Percentiles rank a stretch among this genome's conserved stretches.
These are phyloP conservation scores for Vespertilio murinus DNA, from an alignment of 2,797 vertebrate genomes.

Conservation along the genomic window DNA sequence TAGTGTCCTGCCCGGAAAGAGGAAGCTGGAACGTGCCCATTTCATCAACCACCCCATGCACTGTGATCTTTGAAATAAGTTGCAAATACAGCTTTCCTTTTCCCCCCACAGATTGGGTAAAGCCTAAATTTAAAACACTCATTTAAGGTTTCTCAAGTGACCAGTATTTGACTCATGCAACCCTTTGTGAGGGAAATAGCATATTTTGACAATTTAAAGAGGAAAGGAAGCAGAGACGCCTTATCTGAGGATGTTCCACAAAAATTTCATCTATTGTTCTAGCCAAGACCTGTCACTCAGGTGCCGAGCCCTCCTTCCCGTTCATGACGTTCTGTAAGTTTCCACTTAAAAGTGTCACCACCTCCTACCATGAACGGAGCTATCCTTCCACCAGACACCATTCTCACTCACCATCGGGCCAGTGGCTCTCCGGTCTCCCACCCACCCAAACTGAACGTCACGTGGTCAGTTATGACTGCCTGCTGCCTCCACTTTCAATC, in stretches of 20 bases:
- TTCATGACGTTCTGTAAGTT: not conserved
- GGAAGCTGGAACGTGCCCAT: not conserved
- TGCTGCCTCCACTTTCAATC: not conserved
- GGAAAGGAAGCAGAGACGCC: not conserved
- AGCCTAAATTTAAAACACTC: not conserved
- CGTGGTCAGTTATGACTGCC: not conserved
- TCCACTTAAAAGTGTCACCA: not conserved
- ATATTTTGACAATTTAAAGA: not conserved
- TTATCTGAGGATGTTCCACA: not conserved
- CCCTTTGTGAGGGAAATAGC: not conserved
- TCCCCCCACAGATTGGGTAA: not conserved
- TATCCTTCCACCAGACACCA: not conserved
- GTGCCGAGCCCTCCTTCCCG: not conserved
- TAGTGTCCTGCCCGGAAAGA: not conserved
- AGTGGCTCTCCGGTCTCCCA: not conserved
- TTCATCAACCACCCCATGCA: not conserved
- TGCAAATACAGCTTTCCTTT: not conserved
- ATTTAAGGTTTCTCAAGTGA: not conserved
- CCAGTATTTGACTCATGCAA: not conserved
- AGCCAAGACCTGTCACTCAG: not conserved
- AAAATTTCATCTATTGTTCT: not conserved
- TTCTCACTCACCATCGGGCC: not conserved
- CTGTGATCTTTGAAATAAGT: conserved; percentile 23
- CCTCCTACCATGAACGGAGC: not conserved
- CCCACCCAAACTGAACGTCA: not conserved